A percentile compares a stretch with the other conserved stretches of the same genome.
phyloP scores from a whole-genome alignment of 2,797 vertebrate species.

The Poeciliopsis paucimaculata region DNA sequence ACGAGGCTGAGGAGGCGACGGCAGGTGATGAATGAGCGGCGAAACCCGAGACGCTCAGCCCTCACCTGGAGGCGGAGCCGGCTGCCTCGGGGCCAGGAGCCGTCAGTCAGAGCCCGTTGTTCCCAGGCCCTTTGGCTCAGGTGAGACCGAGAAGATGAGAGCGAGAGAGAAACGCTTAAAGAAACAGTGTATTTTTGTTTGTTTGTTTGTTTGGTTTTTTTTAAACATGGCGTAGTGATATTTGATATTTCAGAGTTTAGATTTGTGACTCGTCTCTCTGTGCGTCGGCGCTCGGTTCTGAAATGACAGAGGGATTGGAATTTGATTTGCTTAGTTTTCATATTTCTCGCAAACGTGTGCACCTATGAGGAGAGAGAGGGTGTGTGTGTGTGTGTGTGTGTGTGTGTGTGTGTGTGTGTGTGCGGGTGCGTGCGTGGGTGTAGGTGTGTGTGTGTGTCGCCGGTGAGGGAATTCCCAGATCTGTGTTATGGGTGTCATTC shows the following conservation, averaged over 20 bases:
- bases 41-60: constrained; percentile 62
- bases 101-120: constrained; percentile 71
- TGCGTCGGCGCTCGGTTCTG: background rate
- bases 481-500: constrained; percentile 40
- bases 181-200: constrained; percentile 23
- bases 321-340: background rate
- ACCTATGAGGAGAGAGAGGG: background rate
- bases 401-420: background rate
- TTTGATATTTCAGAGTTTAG: constrained; percentile 20
- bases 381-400: rapidly evolving
- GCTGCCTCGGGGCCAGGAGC: constrained; percentile 68
- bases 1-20: constrained; percentile 29
- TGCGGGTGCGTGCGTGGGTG: background rate
- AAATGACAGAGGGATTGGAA: background rate
- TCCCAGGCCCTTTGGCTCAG: constrained; percentile 78
- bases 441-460: background rate
- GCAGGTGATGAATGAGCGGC: constrained; percentile 50
- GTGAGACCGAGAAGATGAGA: constrained; percentile 55
- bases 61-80: constrained; percentile 74
- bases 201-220: constrained; percentile 1
- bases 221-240: constrained; percentile 35
- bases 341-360: background rate
- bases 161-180: constrained; percentile 26
- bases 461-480: constrained; percentile 63
- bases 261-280: constrained; percentile 15